Evolutionary conservation across 2,113 vertebrate genomes (phyloP).

Genomic region (Rhinolophus ferrumequinum): DNA sequence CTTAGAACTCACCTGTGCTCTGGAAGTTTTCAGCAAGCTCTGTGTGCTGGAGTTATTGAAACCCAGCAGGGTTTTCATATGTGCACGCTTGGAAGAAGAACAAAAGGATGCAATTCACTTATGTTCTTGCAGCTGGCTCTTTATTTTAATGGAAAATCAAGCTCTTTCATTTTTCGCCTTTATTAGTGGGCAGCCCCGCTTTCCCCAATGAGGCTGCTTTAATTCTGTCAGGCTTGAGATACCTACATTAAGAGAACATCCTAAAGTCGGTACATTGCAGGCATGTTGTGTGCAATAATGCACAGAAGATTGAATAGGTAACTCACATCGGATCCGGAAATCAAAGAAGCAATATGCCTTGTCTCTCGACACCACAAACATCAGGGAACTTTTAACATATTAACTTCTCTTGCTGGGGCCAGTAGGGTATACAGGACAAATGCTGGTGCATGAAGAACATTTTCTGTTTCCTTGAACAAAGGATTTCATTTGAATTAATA

Average conservation of each 20-base stretch:
- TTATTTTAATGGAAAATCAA: background rate
- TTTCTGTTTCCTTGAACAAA: background rate
- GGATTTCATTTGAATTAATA: background rate
- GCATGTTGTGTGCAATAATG: too few relatives aligned
- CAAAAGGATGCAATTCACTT: background rate
- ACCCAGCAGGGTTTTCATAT: background rate
- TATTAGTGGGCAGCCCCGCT: background rate
- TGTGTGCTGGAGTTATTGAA: background rate
- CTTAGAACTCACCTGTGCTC: background rate
- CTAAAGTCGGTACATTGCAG: fast-evolving
- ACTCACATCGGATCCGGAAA: background rate
- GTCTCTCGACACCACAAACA: background rate
- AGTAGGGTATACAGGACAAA: background rate
- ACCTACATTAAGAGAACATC: background rate
- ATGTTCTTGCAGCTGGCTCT: background rate
- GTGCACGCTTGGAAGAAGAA: background rate
- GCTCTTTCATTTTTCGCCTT: background rate
- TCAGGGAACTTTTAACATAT: background rate
- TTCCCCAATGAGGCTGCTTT: background rate
- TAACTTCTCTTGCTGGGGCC: background rate
- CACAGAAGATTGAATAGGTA: too few relatives aligned
- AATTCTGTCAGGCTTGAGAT: background rate
- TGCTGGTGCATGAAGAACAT: background rate
- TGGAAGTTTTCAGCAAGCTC: background rate
- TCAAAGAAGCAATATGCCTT: background rate